Base-by-base conservation (phyloP, 2,888 invertebrate species). In the Hirudinaria manillensis region DNA sequence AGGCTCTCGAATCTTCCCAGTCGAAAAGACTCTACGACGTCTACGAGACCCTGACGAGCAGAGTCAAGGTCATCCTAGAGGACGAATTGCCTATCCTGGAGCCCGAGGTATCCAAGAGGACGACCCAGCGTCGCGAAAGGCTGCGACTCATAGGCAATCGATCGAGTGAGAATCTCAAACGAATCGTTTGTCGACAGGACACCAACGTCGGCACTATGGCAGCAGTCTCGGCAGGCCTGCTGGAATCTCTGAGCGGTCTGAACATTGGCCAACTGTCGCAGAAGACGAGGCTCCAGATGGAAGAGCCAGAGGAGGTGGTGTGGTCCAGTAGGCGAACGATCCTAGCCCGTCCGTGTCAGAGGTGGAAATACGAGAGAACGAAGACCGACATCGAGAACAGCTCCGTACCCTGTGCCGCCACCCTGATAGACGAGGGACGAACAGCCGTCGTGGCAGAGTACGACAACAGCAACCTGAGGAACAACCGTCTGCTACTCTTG, bases 301-400 rank as follows among this genome's bases (percentile, higher is more conserved):
- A 45, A 13, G 51, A 61, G n/a, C 27, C 24, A 4, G 6, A n/a
- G 13, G 55, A 61, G 38, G 32, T 38, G 38, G 32, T 38, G 7
- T n/a, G 16, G 16, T 24, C 19, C 61, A 61, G 29, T n/a, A 24
- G 29, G 34, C 24, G 36, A 6, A 76, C 36, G 66, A 34, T 51
- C 10, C 38, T 51, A n/a, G 68, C 68, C 0, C 36, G 68, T 16
- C 72, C 72, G 27, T 27, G 32, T 27, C 38, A 56, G 36, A 4
- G 61, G 21, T 78, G 78, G 79, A 79, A 78, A 73, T 51, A 76
- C 21, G 80, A 80, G 74, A 79, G 78, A 67, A 75, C 74, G n/a
- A 66, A 74, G n/a, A 75, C 38, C 56, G 79, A 79, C 68, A 27
- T 72, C n/a, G 78, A 72, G 10, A 78, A 78, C 24, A 36, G 78